Evolutionary conservation across 2,888 invertebrate species (phyloP).

Genomic region (Lamellibrachia satsuma): DNA sequence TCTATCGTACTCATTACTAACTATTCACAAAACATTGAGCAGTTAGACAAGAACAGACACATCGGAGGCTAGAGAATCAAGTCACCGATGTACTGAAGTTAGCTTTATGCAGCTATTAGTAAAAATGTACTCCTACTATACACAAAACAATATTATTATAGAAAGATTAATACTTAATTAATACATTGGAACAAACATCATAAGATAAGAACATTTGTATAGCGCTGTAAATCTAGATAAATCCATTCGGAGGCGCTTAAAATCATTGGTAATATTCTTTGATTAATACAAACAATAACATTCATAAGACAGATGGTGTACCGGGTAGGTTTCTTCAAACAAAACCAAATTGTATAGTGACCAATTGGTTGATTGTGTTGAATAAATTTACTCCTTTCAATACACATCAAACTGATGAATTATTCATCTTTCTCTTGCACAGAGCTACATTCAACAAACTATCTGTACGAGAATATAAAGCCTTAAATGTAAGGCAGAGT

Average conservation of each 20-base stretch:
- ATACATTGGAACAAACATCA: neutral
- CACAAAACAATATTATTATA: neutral
- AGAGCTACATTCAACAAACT: neutral
- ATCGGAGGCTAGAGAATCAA: neutral
- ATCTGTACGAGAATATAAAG: neutral
- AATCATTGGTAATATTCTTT: neutral
- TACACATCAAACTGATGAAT: neutral
- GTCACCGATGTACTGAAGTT: neutral
- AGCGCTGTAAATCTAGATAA: too few species aligned
- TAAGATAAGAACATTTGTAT: neutral
- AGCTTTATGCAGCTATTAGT: neutral
- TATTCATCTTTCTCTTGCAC: neutral
- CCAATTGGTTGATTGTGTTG: neutral
- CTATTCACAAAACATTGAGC: neutral
- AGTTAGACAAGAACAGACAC: neutral
- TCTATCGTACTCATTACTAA: neutral
- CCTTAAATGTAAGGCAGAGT: neutral
- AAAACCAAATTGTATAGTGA: neutral
- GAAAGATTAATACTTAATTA: neutral
- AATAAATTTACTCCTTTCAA: neutral
- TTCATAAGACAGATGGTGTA: too few species aligned
- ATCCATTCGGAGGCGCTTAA: too few species aligned
- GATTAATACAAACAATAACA: neutral
- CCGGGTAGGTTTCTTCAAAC: neutral
- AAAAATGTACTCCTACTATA: neutral